Evolutionary conservation across 1,140 invertebrate genomes (phyloP).

Genomic region (Ericerus pela): DNA sequence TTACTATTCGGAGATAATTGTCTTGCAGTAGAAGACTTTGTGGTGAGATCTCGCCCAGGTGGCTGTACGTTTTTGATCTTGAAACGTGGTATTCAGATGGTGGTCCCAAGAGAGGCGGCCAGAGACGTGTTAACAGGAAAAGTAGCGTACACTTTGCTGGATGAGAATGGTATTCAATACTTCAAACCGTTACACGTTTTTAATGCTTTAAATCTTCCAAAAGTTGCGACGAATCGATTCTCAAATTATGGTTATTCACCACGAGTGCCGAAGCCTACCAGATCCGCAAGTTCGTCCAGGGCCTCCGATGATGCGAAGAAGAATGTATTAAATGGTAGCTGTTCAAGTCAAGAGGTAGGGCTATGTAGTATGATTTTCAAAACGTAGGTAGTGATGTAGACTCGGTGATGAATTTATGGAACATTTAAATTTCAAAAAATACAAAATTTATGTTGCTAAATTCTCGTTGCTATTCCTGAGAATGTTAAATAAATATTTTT

Average conservation of each 20-base stretch:
- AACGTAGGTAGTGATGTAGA: too few relatives aligned
- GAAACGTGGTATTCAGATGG: slow-evolving; percentile 57
- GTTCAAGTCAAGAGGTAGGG: too few relatives aligned
- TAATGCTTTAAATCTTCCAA: slow-evolving; percentile 46
- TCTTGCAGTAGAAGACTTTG: slow-evolving; percentile 56
- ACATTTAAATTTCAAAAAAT: too few relatives aligned
- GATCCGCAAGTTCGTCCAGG: too few relatives aligned
- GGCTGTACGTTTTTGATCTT: slow-evolving; percentile 51
- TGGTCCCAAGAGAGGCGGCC: slow-evolving; percentile 56
- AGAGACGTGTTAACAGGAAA: slow-evolving; percentile 54
- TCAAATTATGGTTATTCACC: slow-evolving; percentile 15
- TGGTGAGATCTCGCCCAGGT: slow-evolving; percentile 37
- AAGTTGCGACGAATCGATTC: slow-evolving; percentile 39
- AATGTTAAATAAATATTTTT: too few relatives aligned
- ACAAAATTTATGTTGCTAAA: too few relatives aligned
- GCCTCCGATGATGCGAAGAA: too few relatives aligned
- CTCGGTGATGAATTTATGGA: too few relatives aligned
- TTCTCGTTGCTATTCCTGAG: too few relatives aligned
- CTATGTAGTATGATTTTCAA: too few relatives aligned
- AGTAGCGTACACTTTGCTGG: slow-evolving; percentile 56
- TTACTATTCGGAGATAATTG: slow-evolving; percentile 46
- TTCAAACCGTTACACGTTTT: slow-evolving; percentile 62
- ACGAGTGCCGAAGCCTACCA: too few relatives aligned
- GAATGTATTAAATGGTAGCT: too few relatives aligned
- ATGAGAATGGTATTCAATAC: slow-evolving; percentile 56